Evolutionary conservation across 2,113 vertebrate genomes (phyloP).

Genomic region (Phylloscopus trochiloides): DNA sequence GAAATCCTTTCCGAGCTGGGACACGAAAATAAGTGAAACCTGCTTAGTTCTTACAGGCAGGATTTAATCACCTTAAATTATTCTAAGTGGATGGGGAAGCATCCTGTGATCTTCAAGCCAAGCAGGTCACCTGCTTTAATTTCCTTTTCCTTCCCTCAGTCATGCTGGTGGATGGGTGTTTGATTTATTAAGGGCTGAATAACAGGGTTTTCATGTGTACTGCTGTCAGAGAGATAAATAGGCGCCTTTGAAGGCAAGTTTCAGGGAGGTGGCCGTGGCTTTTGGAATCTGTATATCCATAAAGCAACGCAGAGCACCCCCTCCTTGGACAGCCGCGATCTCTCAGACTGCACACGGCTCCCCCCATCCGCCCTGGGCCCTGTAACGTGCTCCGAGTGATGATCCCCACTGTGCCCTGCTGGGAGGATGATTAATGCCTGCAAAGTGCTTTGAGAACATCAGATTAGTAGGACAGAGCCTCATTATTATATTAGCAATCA

Average conservation of each 20-base stretch:
- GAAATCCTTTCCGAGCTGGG: not conserved
- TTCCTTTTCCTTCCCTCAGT: conserved; percentile 39
- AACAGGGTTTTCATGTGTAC: not conserved
- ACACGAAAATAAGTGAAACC: not conserved
- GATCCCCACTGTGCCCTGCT: not conserved
- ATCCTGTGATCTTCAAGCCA: conserved; percentile 31
- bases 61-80: conserved; percentile 18
- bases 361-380: not conserved
- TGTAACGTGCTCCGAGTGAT: not conserved
- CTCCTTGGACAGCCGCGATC: not conserved
- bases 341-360: rapidly evolving
- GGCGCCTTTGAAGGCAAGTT: not conserved
- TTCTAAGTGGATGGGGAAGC: not conserved
- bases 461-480: conserved; percentile 58
- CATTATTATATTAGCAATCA: conserved; percentile 58
- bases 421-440: conserved; percentile 43
- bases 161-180: not conserved
- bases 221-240: conserved; percentile 46
- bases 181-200: conserved; percentile 46
- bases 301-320: not conserved
- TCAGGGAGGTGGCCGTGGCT: not conserved
- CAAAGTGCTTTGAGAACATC: conserved; percentile 64
- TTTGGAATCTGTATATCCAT: not conserved
- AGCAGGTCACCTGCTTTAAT: conserved; percentile 25
- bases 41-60: not conserved